Evolutionary conservation across 2,113 vertebrate species (phyloP).

Genomic region (Promerops cafer): DNA sequence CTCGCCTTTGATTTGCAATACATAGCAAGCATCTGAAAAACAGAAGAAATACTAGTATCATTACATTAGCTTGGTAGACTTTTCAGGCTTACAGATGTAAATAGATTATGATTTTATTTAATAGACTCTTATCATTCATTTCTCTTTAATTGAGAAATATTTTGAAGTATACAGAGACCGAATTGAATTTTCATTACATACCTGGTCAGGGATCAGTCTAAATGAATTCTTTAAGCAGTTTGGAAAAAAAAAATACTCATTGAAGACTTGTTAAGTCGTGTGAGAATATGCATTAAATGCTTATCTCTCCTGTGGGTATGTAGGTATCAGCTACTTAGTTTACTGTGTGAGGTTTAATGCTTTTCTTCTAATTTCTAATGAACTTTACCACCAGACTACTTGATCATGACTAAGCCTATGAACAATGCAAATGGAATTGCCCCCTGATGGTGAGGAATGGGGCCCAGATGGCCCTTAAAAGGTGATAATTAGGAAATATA

Average conservation of each 20-base stretch:
- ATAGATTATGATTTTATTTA: constrained; percentile 24
- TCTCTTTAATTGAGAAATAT: constrained; percentile 63
- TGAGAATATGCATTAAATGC: constrained; percentile 59
- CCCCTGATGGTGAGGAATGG: constrained; percentile 97
- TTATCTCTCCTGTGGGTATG: constrained; percentile 65
- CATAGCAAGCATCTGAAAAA: constrained; percentile 28
- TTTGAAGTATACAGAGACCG: constrained; percentile 35
- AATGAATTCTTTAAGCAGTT: constrained; percentile 62
- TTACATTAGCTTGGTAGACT: constrained; percentile 60
- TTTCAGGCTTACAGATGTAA: constrained; percentile 36
- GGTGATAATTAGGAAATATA: constrained; percentile 99
- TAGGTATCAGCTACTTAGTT: constrained; percentile 72
- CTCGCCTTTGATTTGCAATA: constrained; percentile 41
- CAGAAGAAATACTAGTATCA: constrained; percentile 17
- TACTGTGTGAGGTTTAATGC: constrained; percentile 78
- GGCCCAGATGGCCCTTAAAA: constrained; percentile 99
- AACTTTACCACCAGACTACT: constrained; percentile 96
- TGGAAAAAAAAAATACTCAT: constrained; percentile 16
- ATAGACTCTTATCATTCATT: constrained; percentile 1
- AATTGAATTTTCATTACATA: constrained; percentile 61
- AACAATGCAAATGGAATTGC: constrained; percentile 99
- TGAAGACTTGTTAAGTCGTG: constrained; percentile 61
- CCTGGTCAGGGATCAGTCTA: constrained; percentile 50
- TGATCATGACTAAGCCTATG: constrained; percentile 95
- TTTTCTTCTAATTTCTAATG: constrained; percentile 86